Base-by-base conservation (phyloP, 1,140 invertebrate species). In the Sycobia sp. region DNA sequence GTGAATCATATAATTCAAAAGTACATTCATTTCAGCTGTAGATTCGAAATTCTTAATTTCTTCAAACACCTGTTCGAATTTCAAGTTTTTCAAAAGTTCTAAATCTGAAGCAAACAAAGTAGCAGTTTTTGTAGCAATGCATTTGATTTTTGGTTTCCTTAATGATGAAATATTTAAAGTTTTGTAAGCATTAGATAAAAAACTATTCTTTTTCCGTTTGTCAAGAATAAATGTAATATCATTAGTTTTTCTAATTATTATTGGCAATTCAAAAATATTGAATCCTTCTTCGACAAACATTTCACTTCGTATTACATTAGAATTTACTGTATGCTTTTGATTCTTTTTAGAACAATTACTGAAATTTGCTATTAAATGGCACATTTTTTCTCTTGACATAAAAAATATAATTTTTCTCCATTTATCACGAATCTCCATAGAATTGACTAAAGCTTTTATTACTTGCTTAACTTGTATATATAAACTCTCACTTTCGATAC, bases 271-370 rank as follows among this genome's bases (percentile, higher is more conserved):
- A 65, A 87, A 84, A 36, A 92, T 87, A 38, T 84, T 80, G 2
- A 79, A 71, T 22, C 88, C 89, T 75, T 89, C 87, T 78, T 92
- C 88, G 25, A 89, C 73, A 34, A 91, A 74, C 34, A 89, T 86
- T 11, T 84, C 86, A n/a, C 83, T 83, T 36, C 82, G 76, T 11
- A 69, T 65, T 36, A 77, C 44, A 66, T 53, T 63, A 58, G 18
- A 58, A 46, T 60, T 14, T 54, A 18, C 16, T 60, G 20, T 8
- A 43, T 47, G 20, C 59, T 68, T 9, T 67, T 58, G 27, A 39
- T 29, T 46, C 9, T 14, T 2, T 27, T 62, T 36, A 4, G 22
- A 1, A 20, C 11, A 27, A 9, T n/a, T 39, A 29, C 43, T 47
- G 23, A 55, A 62, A 39, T 43, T 54, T 18, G 44, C 20, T 29